Conservation (phyloP, 2,888 invertebrate species). For the Pseudeuparius sepicola region DNA sequence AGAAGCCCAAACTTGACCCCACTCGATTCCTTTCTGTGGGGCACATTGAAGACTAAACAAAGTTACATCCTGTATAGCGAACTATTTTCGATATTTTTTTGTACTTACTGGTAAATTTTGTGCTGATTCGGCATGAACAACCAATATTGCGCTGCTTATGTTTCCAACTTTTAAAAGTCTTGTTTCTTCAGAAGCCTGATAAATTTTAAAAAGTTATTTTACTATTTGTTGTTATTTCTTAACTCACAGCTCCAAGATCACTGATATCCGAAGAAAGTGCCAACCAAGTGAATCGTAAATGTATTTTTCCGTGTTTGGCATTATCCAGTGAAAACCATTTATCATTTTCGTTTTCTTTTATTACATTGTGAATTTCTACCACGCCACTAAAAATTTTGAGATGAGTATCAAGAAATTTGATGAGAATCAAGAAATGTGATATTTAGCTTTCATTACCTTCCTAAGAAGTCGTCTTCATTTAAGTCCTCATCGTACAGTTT, state of each 20-base stretch:
- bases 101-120: constrained; percentile 72
- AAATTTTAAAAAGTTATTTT: constrained; percentile 11
- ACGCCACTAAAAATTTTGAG: constrained; percentile 68
- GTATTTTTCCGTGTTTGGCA: constrained; percentile 85
- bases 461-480: constrained; percentile 31
- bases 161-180: constrained; percentile 59
- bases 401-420: too few species aligned
- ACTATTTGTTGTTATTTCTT: constrained; percentile 1
- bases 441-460: constrained; percentile 26
- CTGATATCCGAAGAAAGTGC: constrained; percentile 56
- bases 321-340: constrained; percentile 67
- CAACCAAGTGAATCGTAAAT: constrained; percentile 82
- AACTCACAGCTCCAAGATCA: constrained; percentile 63
- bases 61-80: too few species aligned
- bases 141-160: constrained; percentile 63
- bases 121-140: constrained; percentile 83
- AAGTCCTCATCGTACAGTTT: constrained; percentile 31
- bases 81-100: too few species aligned
- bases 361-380: constrained; percentile 27
- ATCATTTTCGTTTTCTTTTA: constrained; percentile 28
- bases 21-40: too few species aligned
- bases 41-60: too few species aligned
- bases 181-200: constrained; percentile 58
- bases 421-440: too few species aligned
- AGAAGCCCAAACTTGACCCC: too few species aligned